Conservation (phyloP, 2,113 vertebrate genomes). For the Phyllopteryx taeniolatus region DNA sequence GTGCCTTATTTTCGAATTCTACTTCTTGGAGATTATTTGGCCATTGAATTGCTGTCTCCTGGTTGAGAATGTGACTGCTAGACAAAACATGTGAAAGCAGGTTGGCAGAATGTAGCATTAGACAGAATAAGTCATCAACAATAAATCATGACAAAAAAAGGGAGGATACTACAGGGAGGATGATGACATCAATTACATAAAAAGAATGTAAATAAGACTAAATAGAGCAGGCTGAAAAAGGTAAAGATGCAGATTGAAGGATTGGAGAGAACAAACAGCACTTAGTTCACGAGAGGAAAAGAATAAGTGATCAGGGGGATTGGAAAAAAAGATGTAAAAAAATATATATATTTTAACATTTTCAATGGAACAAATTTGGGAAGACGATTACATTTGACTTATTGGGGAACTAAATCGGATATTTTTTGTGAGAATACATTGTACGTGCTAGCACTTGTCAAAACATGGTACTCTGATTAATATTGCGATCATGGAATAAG, state of each 20-base stretch:
- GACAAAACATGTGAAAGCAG: background rate
- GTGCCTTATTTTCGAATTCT: no score
- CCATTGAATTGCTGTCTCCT: no score
- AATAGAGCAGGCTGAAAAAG: background rate
- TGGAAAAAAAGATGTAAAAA: constrained; percentile 5
- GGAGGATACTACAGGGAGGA: background rate
- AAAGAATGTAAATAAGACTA: no score
- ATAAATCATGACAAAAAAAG: background rate
- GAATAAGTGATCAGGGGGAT: constrained; percentile 17
- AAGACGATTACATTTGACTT: constrained; percentile 45
- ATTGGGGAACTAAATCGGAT: no score
- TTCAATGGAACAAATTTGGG: constrained; percentile 25
- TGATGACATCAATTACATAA: background rate
- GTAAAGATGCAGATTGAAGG: background rate
- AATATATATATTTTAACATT: background rate
- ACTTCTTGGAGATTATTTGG: no score
- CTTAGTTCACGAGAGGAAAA: background rate
- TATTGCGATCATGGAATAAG: no score
- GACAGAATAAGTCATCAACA: background rate
- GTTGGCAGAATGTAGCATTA: background rate
- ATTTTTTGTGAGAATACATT: no score
- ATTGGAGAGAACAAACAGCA: constrained; percentile 24
- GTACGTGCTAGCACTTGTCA: no score
- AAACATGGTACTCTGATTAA: no score
- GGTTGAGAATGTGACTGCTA: no score